Base-by-base conservation (phyloP, 2,797 vertebrate species). In the Sternarchorhynchus goeldii region DNA sequence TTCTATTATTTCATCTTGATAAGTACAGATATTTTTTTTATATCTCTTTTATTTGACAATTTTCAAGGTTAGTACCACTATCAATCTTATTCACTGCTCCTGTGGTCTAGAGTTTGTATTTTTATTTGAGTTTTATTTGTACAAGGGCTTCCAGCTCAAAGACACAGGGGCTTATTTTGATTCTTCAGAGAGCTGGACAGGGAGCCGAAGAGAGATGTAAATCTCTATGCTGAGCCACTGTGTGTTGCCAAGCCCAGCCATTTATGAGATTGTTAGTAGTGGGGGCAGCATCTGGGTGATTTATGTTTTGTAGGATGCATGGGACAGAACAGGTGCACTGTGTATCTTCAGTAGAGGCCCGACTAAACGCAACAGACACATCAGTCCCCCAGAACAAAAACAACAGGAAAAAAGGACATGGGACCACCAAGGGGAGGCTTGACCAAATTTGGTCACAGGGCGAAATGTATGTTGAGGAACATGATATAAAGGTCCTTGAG, bases 281-380 rank as follows among this genome's bases (percentile, higher is more conserved):
- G 83, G 36, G 70, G 74, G 65, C 79, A 39, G 75, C 59, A 59
- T 73, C 76, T 71, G 87, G 84, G 86, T 87, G 87, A 87, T 92
- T 89, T 85, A 87, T 89, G 83, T 87, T 87, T 89, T 91, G 80
- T 80, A 77, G 34, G 78, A n/a, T 58, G 41, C 76, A 41, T 69
- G 81, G 77, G 79, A 85, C 83, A 84, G 87, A 87, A 90, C 90
- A 92, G 91, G 90, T 92, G 90, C 84, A 79, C 83, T 73, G 82
- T 84, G 78, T 89, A 78, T 87, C 90, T 89, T 85, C 75, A 88
- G 87, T 80, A 70, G 79, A 89, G 84, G 83, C 75, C 82, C 78
- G 81, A 85, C 79, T 29, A 77, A 79, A 79, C 76, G 59, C 79
- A 80, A 80, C 76, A 74, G 79, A 67, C 75, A 81, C 81, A 84